Conservation (phyloP, 2,888 invertebrate species). For the Craniophora ligustri region DNA sequence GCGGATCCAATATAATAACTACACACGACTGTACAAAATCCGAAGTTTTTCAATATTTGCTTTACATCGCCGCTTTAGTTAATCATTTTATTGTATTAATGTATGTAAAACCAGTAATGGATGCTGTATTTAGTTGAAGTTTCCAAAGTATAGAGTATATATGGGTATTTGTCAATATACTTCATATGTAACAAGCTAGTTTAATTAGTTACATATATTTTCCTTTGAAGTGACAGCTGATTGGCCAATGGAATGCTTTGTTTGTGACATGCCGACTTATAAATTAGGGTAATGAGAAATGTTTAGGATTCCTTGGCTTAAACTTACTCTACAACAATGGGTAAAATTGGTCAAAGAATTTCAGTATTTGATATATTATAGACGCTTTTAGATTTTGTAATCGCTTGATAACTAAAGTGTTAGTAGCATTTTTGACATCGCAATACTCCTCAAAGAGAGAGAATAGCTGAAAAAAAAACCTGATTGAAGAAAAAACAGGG, state of each 20-base stretch:
- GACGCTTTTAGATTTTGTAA: neutral
- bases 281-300: conserved; percentile 20
- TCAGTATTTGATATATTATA: too few species aligned
- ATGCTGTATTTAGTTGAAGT: neutral
- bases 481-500: conserved; percentile 12
- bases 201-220: conserved; percentile 43
- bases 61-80: conserved; percentile 3
- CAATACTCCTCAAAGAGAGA: conserved; percentile 31
- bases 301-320: too few species aligned
- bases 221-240: conserved; percentile 37
- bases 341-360: neutral
- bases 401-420: neutral
- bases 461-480: neutral
- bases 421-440: conserved; percentile 4
- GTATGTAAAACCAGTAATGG: neutral
- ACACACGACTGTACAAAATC: neutral
- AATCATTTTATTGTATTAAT: neutral
- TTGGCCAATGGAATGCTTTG: conserved; percentile 42
- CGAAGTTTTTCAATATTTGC: neutral
- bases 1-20: conserved; percentile 27
- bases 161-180: conserved; percentile 28
- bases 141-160: neutral
- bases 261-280: conserved; percentile 18
- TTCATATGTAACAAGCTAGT: conserved; percentile 32
- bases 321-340: neutral